Percentiles rank a stretch among this genome's conserved stretches.
Conservation (phyloP, 2,797 vertebrate genomes). For the Poecile montanus region DNA sequence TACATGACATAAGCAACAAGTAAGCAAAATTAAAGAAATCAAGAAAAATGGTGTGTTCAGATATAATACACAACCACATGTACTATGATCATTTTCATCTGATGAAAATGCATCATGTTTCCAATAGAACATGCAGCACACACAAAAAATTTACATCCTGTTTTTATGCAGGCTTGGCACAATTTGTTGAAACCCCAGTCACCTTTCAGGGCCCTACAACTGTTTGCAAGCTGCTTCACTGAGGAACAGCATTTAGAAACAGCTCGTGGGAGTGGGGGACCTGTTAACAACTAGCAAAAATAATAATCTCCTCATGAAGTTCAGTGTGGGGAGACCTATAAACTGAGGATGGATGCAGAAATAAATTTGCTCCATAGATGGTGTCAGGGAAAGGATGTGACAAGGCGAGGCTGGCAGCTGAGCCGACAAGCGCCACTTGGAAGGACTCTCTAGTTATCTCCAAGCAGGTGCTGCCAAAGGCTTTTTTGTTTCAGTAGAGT, state of each 20-base stretch:
- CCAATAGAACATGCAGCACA: slow-evolving; percentile 47
- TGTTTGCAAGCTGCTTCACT: neutral
- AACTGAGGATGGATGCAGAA: neutral
- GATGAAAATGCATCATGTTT: slow-evolving; percentile 25
- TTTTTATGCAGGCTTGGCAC: slow-evolving; percentile 18
- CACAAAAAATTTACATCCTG: slow-evolving; percentile 22
- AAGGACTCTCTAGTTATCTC: neutral
- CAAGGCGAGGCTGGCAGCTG: neutral
- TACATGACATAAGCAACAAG: neutral
- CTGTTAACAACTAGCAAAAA: slow-evolving; percentile 20
- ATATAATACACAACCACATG: neutral
- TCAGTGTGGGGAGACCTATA: neutral
- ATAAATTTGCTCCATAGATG: neutral
- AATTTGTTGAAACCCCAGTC: neutral
- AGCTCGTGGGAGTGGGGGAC: neutral
- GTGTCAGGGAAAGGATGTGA: neutral
- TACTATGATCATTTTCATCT: slow-evolving; percentile 38
- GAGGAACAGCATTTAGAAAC: neutral
- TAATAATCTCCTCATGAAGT: neutral
- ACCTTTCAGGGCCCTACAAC: neutral
- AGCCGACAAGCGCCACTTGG: neutral
- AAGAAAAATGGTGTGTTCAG: neutral
- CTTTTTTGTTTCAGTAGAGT: neutral
- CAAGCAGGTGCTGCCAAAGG: neutral
- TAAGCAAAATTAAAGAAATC: slow-evolving; percentile 13